phyloP scores from a whole-genome alignment of 30 jellyfish, hydroid and myxozoan species.

The Turritopsis rubra region DNA sequence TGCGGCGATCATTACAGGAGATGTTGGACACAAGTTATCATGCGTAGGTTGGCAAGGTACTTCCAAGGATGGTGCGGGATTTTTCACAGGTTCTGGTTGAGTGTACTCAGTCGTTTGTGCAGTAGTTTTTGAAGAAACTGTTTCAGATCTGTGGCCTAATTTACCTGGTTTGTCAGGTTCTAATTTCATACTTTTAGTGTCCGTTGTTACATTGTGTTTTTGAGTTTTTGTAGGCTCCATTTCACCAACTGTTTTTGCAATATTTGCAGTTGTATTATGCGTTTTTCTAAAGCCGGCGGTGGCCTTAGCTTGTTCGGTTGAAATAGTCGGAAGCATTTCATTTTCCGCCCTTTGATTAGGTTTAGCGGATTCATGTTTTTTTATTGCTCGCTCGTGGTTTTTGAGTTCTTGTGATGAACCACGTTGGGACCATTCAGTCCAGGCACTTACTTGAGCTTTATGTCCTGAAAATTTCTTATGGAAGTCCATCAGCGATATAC shows the following conservation, averaged over 20 bases:
- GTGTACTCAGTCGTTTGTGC: background rate
- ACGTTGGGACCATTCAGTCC: slow-evolving; percentile 28
- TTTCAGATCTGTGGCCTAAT: background rate
- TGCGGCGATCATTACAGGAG: background rate
- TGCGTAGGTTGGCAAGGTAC: background rate
- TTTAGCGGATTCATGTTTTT: background rate
- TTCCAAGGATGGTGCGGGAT: background rate
- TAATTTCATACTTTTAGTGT: background rate
- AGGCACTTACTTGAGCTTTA: slow-evolving; percentile 19
- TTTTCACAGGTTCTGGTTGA: background rate
- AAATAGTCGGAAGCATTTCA: background rate
- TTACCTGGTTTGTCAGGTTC: background rate
- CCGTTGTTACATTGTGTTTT: background rate
- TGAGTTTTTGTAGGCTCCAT: background rate
- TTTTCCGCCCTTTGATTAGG: background rate
- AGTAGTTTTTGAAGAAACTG: background rate
- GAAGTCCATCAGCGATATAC: background rate
- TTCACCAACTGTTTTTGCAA: background rate
- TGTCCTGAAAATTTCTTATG: slow-evolving; percentile 2
- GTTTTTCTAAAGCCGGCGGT: background rate
- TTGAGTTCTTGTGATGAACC: background rate
- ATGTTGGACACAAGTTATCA: background rate
- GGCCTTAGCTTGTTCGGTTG: background rate
- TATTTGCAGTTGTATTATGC: background rate
- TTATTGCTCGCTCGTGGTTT: background rate